Evolutionary conservation across 2,797 vertebrate genomes (phyloP), one percentile per base, ranked within the genome.

Genomic region (Sciurus vulgaris): DNA sequence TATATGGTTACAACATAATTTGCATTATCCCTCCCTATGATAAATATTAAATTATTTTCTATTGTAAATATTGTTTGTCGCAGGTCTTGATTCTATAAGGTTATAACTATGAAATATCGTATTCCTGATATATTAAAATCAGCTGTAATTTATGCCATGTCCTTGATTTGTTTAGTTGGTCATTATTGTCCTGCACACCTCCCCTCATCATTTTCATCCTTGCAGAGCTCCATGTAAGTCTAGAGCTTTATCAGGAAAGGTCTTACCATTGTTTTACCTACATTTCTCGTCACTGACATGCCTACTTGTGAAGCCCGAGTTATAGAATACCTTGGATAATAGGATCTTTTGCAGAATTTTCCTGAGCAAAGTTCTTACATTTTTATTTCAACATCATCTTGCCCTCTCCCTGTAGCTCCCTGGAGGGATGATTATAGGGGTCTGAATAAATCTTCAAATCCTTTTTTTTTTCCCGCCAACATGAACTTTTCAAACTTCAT

Each of bases 271-370:
- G n/a, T 88, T 90, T 44, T 0, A 59, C 2, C 61, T 86, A 76
- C 15, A 87, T 18, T 78, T 33, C 41, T 76, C 88, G 30, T 79
- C 82, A 76, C 22, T 65, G 67, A 77, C 79, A 59, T 91, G 33
- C 28, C 83, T 2, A 9, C 51, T 93, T 86, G 18, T 56, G 65
- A 94, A 96, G 63, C 22, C 67, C 70, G 83, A 33, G n/a, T 84
- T 94, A 87, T 30, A 83, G 56, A 93, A 38, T 86, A 83, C 78
- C 44, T 88, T 87, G 47, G 44, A 30, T 93, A 44, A 73, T 77
- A 73, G 61, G 38, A 44, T 92, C 38, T 88, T 97, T 76, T 59
- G 22, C 33, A 86, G 70, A 77, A 86, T 92, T 92, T 95, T 92
- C 44, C 20, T 51, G 91, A 91, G 59, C 28, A 81, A 69, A 91